Percentiles rank a stretch among this genome's conserved stretches.
These are phyloP conservation scores for Tauraco hartlaubi DNA, from an alignment of 2,797 vertebrate genomes.

Conservation along the genomic window DNA sequence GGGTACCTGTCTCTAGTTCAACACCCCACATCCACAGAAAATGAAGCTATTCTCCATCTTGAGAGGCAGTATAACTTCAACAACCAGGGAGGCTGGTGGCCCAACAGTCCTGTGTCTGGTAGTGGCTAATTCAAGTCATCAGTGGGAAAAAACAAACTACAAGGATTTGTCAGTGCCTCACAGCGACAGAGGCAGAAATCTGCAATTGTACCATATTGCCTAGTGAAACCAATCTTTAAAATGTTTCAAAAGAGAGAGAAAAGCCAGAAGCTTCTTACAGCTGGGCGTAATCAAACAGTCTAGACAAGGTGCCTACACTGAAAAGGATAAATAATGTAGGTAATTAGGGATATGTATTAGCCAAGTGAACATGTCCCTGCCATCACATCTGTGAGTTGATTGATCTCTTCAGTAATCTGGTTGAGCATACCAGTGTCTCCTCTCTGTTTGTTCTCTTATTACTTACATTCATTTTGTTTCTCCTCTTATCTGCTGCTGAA, in stretches of 20 bases:
- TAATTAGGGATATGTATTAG: not conserved
- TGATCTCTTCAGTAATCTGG: not conserved
- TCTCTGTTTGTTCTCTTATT: not conserved
- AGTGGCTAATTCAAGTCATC: not conserved
- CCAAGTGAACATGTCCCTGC: not conserved
- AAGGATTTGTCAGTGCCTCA: not conserved
- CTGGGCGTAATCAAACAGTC: not conserved
- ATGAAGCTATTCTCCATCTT: not conserved
- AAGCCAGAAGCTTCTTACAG: not conserved
- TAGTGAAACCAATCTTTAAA: not conserved
- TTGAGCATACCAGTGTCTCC: not conserved
- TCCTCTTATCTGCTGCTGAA: not conserved
- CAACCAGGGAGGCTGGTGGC: not conserved
- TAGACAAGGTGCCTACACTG: not conserved
- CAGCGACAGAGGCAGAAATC: not conserved
- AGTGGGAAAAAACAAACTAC: not conserved
- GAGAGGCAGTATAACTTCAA: not conserved
- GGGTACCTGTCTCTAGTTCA: not conserved
- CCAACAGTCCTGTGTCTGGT: not conserved
- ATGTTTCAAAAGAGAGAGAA: not conserved
- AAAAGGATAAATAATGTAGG: not conserved
- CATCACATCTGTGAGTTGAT: not conserved
- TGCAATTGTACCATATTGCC: rapidly evolving
- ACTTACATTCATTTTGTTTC: not conserved
- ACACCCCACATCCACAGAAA: not conserved